These are phyloP conservation scores for Tenthredo mesomela DNA, from an alignment of 2,888 invertebrate genomes.

Conservation along the genomic window DNA sequence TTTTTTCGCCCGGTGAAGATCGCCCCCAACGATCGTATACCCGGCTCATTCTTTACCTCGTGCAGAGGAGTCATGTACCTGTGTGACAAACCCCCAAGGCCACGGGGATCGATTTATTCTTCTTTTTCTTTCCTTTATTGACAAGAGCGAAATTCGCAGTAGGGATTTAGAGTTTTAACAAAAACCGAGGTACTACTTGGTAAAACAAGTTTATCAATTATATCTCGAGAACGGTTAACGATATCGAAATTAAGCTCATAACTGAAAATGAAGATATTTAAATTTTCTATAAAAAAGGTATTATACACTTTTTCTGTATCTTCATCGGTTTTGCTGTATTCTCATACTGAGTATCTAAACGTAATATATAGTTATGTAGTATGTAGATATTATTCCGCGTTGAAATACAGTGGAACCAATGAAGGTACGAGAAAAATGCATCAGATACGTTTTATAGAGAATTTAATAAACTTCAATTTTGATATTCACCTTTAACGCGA, in stretches of 20 bases:
- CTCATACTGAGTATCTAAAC: neutral
- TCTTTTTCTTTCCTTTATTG: neutral
- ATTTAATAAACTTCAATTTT: neutral
- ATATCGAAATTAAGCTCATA: neutral
- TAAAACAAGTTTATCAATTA: neutral
- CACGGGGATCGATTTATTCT: conserved; percentile 12
- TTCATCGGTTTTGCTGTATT: neutral
- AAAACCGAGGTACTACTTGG: too few species aligned
- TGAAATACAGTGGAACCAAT: neutral
- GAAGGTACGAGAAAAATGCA: neutral
- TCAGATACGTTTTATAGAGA: neutral
- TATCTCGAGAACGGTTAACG: neutral
- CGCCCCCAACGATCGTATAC: conserved; percentile 1
- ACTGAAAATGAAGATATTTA: neutral
- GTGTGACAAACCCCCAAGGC: neutral
- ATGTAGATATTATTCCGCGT: neutral
- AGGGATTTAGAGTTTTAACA: neutral
- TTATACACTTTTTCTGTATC: neutral
- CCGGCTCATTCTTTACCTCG: neutral
- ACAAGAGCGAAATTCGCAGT: neutral
- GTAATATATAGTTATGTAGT: neutral
- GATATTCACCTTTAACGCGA: neutral
- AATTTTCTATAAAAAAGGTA: neutral
- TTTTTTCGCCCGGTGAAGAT: neutral
- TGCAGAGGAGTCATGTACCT: neutral